Base-by-base conservation (phyloP, 2,113 vertebrate species). In the Cariama cristata region DNA sequence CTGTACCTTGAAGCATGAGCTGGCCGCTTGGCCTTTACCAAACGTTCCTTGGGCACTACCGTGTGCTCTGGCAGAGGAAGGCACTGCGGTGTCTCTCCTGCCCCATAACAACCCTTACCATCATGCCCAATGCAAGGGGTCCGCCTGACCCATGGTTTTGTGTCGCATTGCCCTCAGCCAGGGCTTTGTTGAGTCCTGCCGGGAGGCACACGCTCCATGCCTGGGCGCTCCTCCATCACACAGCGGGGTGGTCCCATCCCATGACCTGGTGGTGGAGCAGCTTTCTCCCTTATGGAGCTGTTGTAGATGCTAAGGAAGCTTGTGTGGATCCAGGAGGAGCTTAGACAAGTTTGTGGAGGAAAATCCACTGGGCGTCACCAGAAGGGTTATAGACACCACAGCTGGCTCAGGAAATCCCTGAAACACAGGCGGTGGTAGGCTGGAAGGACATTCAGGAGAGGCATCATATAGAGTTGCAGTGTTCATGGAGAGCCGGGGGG, bases 101-200 rank as follows among this genome's bases (percentile, higher is more conserved):
- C n/a, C 35, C 47, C 11, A 3, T 50, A 79, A 50, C 26, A 55
- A 0, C 13, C 21, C 49, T 15, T 63, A n/a, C 17, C 60, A 27
- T 28, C 2, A 0, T 24, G 17, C 6, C n/a, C 5, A 5, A 12
- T 13, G 38, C 0, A 0, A 84, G 15, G 38, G 22, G 17, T 63
- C 69, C 63, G 53, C 49, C 44, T 79, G 44, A 52, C 8, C 72
- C 52, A 6, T 44, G 24, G 7, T 64, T 20, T 20, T 56, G 44
- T 67, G 60, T 19, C 3, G 1, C 14, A 8, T 9, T 77, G 30
- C 32, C 44, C 64, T 64, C 55, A 76, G 58, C 53, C 53, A 60
- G 45, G 17, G 11, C 35, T 30, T 30, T 27, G 59, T 6, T 83
- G 47, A 79, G 44, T 21, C 73, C 53, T 45, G 50, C 38, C 0